phyloP scores from a whole-genome alignment of 2,888 invertebrate species.

The Malthinus seriepunctatus region DNA sequence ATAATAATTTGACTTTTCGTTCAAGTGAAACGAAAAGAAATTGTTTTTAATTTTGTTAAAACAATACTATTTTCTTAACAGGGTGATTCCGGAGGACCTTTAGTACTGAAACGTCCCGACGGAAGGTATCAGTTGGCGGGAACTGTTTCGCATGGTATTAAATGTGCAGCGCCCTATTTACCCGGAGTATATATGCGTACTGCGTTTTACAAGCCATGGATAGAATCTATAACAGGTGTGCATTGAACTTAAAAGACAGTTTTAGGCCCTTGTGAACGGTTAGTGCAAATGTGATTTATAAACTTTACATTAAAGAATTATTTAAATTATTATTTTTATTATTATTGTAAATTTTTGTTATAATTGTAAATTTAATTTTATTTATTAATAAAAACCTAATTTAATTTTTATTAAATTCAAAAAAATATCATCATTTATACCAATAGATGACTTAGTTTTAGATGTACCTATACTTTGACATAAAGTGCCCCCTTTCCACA shows the following conservation, averaged over 20 bases:
- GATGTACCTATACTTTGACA: too few species aligned
- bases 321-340: slow-evolving; percentile 24
- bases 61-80: slow-evolving; percentile 48
- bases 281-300: slow-evolving; percentile 40
- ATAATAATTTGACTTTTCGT: neutral
- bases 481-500: too few species aligned
- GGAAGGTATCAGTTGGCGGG: slow-evolving; percentile 88
- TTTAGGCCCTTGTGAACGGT: slow-evolving; percentile 2
- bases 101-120: slow-evolving; percentile 80
- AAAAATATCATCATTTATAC: too few species aligned
- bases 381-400: slow-evolving; percentile 21
- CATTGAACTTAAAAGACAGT: slow-evolving; percentile 50
- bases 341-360: slow-evolving; percentile 26
- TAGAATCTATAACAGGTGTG: slow-evolving; percentile 83
- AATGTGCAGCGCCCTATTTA: slow-evolving; percentile 88
- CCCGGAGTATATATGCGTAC: slow-evolving; percentile 95
- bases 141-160: slow-evolving; percentile 93
- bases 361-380: slow-evolving; percentile 27
- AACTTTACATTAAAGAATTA: slow-evolving; percentile 37
- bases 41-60: slow-evolving; percentile 1
- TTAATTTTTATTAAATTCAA: neutral
- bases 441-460: too few species aligned
- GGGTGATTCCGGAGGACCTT: slow-evolving; percentile 93
- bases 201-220: slow-evolving; percentile 89
- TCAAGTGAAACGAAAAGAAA: neutral